phyloP scores from a whole-genome alignment of 2,888 invertebrate genomes.

The Acleris sparsana region DNA sequence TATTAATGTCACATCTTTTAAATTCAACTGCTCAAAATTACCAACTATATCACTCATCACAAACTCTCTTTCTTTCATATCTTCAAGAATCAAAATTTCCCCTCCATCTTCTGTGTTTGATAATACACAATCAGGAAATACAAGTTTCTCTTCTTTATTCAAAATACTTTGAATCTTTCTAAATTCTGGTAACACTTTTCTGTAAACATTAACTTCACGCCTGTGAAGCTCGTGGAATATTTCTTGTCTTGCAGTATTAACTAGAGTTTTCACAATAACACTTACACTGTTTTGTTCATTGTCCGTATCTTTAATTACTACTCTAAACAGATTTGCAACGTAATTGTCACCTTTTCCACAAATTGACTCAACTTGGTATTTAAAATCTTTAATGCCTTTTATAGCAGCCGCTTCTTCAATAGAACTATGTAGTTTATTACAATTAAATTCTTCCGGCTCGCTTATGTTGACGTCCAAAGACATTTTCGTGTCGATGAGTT shows the following conservation, averaged over 20 bases:
- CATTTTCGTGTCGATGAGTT: slow-evolving; percentile 51
- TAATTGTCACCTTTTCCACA: slow-evolving; percentile 67
- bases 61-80: slow-evolving; percentile 60
- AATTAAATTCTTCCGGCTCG: slow-evolving; percentile 74
- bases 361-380: slow-evolving; percentile 67
- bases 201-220: slow-evolving; percentile 66
- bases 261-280: slow-evolving; percentile 70
- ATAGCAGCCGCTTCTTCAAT: slow-evolving; percentile 58
- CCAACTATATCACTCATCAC: slow-evolving; percentile 53
- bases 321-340: slow-evolving; percentile 70
- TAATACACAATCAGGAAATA: slow-evolving; percentile 60
- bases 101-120: slow-evolving; percentile 54
- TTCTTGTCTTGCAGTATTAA: slow-evolving; percentile 66
- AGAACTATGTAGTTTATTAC: slow-evolving; percentile 62
- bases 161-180: slow-evolving; percentile 54
- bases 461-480: slow-evolving; percentile 76
- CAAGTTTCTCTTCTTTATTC: slow-evolving; percentile 48
- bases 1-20: slow-evolving; percentile 53
- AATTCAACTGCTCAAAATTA: slow-evolving; percentile 54
- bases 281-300: slow-evolving; percentile 48
- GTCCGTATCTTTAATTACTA: slow-evolving; percentile 56
- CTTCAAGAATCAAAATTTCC: slow-evolving; percentile 69
- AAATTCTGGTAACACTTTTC: slow-evolving; percentile 57
- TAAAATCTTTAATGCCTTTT: slow-evolving; percentile 59
- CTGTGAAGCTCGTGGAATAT: slow-evolving; percentile 68